Base-by-base conservation (phyloP, 53 echinoderm and acorn worm species). In the Actinopyga echinites region DNA sequence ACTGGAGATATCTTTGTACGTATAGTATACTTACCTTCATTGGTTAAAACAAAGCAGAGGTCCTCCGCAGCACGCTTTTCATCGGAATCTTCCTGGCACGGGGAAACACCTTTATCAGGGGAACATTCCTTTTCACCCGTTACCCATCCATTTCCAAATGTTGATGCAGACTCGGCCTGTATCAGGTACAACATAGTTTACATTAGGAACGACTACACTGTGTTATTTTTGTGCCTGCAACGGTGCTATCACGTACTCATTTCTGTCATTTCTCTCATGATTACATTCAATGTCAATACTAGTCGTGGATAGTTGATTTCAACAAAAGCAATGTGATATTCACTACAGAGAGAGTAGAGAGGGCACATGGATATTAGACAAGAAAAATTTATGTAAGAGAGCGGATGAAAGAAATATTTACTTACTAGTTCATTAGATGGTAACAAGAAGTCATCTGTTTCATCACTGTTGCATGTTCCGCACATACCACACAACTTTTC, bases 11-110 rank as follows among this genome's bases (percentile, higher is more conserved):
- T n/a, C n/a, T n/a, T n/a, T n/a, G n/a, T n/a, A n/a, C n/a, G n/a
- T n/a, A n/a, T n/a, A n/a, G n/a, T n/a, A n/a, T n/a, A n/a, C 59
- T 59, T 59, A 59, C 59, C 59, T 59, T 59, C 59, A 59, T 8
- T 26, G 22, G 19, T 59, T 13, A 59, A 8, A 59, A 59, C 26
- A 59, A 8, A 22, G 26, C 59, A 59, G 26, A 26, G 9, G 15
- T 59, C 59, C 15, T 26, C 59, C 8, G 59, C 59, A 59, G 59
- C 59, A 24, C 8, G 23, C 15, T 13, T 26, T 17, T 59, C 59
- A 59, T 59, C 19, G 59, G 59, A 59, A 59, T 26, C 19, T 8
- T 22, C 23, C 26, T 59, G 11, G 19, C 59, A 59, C 8, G 59
- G 59, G 59, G 8, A 7, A 24, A 26, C 8, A 11, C 59, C 59